Evolutionary conservation across 2,113 vertebrate genomes (phyloP).

Genomic region (Macquaria australasica): DNA sequence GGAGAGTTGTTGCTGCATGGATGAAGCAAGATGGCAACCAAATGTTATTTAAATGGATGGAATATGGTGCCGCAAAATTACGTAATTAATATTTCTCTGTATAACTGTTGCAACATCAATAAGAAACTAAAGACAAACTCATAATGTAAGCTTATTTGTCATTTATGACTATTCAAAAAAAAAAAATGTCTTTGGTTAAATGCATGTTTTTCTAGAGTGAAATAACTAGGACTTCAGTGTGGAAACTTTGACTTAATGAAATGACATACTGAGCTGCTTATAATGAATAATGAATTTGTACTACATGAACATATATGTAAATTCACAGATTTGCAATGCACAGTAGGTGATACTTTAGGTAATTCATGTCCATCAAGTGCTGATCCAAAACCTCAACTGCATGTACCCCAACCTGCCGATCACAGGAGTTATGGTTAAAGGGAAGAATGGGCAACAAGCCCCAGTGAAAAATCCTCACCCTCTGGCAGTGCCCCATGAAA

Average conservation of each 20-base stretch:
- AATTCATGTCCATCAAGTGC: constrained; percentile 33
- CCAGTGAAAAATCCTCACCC: constrained; percentile 49
- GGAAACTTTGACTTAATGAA: constrained; percentile 1
- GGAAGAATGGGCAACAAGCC: constrained; percentile 47
- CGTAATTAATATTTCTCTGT: not conserved
- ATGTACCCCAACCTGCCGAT: constrained; percentile 55
- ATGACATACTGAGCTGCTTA: not conserved
- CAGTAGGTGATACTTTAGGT: not conserved
- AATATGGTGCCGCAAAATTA: not conserved
- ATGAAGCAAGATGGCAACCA: not conserved
- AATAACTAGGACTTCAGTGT: not conserved
- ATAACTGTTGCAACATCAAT: not conserved
- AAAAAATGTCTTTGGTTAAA: not conserved
- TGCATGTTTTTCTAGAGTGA: not conserved
- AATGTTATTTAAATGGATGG: constrained; percentile 3
- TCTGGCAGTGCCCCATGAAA: constrained; percentile 65
- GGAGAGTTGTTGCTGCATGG: not conserved
- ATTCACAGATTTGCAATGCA: not conserved
- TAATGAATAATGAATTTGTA: constrained; percentile 8
- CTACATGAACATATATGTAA: constrained; percentile 8
- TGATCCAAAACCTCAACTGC: constrained; percentile 49
- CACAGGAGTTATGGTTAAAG: constrained; percentile 51
- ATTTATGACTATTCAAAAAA: not conserved
- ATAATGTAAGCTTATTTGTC: too few relatives aligned
- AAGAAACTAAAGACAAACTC: not conserved